Conservation (phyloP, 2,113 vertebrate species). For the Bufo bufo region DNA sequence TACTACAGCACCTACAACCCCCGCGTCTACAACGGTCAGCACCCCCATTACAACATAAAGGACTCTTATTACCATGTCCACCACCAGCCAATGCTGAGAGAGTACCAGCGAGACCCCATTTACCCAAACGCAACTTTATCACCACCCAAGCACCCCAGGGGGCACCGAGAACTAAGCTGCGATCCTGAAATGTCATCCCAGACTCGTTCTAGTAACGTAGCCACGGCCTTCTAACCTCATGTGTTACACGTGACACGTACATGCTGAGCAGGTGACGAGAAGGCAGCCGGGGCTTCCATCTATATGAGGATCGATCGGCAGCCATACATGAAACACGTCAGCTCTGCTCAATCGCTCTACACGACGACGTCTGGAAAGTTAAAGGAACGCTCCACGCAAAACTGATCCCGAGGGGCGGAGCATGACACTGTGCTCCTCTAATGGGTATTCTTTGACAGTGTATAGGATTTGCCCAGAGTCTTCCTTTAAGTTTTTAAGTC, state of each 20-base stretch:
- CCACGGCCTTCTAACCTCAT: conserved; percentile 61
- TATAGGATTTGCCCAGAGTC: neutral
- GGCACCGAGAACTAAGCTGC: conserved; percentile 63
- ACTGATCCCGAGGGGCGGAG: neutral
- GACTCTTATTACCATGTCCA: conserved; percentile 54
- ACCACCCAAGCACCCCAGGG: conserved; percentile 1
- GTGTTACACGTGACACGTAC: neutral
- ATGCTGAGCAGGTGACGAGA: neutral
- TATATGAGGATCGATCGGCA: neutral
- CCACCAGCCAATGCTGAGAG: conserved; percentile 53
- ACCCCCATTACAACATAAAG: conserved; percentile 47
- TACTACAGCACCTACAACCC: conserved; percentile 54
- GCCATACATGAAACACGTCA: neutral
- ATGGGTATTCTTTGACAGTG: neutral
- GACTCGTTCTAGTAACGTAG: conserved; percentile 61
- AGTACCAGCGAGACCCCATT: conserved; percentile 59
- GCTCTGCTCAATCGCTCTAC: neutral
- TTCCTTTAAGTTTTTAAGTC: neutral
- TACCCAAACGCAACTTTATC: conserved; percentile 34
- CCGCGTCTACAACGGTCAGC: conserved; percentile 60
- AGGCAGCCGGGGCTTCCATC: neutral
- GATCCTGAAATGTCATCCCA: conserved; percentile 56
- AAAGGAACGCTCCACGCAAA: neutral
- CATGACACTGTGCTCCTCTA: neutral
- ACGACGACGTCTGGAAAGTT: neutral